Evolutionary conservation across 2,888 invertebrate genomes (phyloP), one percentile per base, ranked within the genome.

Genomic region (Perithous albicinctus): DNA sequence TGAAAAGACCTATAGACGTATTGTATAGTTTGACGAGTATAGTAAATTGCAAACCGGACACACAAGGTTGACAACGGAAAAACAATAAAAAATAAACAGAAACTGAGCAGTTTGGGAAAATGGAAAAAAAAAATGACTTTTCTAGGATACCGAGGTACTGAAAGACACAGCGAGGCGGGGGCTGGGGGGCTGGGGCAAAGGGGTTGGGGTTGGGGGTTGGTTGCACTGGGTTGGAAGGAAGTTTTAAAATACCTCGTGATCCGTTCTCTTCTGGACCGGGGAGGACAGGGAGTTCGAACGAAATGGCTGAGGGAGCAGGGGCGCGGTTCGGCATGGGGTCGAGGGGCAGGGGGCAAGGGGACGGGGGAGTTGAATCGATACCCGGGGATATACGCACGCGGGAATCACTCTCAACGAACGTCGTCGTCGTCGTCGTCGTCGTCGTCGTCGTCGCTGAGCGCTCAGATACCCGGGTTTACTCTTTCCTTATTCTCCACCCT

Each of bases 341-440:
- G 75, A 61, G 63, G 26, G 48, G 7, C 43, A 64, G 43, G 63
- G 54, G 69, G 43, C 54, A 12, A n/a, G 18, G 8, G 63, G 51
- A 32, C 64, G 48, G 59, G 72, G 73, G 26, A 38, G 63, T 76
- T 76, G 81, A 84, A 84, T 84, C 83, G 85, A 84, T 85, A 84
- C 76, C 70, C 67, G 73, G 72, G 78, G 73, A 83, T 78, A 84
- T 78, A 82, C 82, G 38, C 67, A 84, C 78, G 81, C 79, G 80
- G 84, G 80, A 84, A 85, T 85, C 83, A 84, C 83, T 85, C 84
- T 82, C 82, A 35, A 80, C 78, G 80, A 78, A 63, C 78, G 82
- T 78, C 81, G 82, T 80, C 80, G n/a, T n/a, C n/a, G n/a, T n/a
- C n/a, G n/a, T n/a, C n/a, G n/a, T n/a, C n/a, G n/a, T n/a, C n/a